Base-by-base conservation (phyloP, 92 coral and sea anemone genomes). In the Parazoanthus swiftii region DNA sequence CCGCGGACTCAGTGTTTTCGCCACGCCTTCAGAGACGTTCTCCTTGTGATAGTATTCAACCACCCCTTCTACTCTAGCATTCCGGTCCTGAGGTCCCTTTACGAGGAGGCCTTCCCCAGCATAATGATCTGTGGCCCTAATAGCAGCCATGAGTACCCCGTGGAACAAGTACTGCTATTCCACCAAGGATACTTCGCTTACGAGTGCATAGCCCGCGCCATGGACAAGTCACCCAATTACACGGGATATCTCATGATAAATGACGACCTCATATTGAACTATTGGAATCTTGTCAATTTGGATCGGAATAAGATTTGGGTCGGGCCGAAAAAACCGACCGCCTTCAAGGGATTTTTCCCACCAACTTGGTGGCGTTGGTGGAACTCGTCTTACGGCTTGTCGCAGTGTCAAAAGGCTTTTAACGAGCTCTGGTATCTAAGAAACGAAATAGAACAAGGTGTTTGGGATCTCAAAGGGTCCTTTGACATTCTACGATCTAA, bases 221-320 rank as follows among this genome's bases (percentile, higher is more conserved):
- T 94, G 91, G 95, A 94, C 51, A 92, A 89, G 85, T 82, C 71
- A 77, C 93, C 95, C 0, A 14, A 70, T 9, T 89, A 75, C 46
- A 67, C 82, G 37, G 98, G 98, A 2, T 95, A 94, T 90, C 88
- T 95, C 35, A 87, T 92, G 16, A 92, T 96, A 76, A 93, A 89
- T 84, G 98, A 96, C 85, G 98, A 96, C 90, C 93, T 96, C 75
- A 82, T 96, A 83, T 65, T 96, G 42, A 96, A 96, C 65, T 96
- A 89, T 65, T 96, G 98, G 98, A 94, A 95, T 75, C 77, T 95
- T 65, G 89, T 88, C 59, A 51, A 43, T 44, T 81, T 94, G 42
- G 95, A 91, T 77, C 84, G 91, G 36, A 85, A 72, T 13, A 90
- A 77, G 71, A 95, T 95, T 35, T 95, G 98, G 98, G 91, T 92